Percentiles rank a stretch among this genome's conserved stretches.
These are phyloP conservation scores for Agriotes lineatus DNA, from an alignment of 2,888 invertebrate species.

Conservation along the genomic window DNA sequence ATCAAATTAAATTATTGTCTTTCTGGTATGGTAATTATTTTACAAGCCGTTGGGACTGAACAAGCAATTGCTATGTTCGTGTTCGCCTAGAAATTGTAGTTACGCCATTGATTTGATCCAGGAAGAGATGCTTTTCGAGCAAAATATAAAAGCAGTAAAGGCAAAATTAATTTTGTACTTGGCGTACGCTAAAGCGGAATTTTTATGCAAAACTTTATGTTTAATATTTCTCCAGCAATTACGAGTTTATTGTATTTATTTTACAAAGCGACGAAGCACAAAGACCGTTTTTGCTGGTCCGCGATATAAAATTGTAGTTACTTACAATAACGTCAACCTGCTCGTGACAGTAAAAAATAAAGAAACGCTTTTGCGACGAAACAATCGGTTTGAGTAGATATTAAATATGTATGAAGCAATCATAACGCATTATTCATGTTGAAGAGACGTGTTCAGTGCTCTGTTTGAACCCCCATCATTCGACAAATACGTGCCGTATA, in stretches of 20 bases:
- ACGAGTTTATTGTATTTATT: slow-evolving; percentile 27
- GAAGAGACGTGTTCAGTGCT: slow-evolving; percentile 48
- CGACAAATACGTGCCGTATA: slow-evolving; percentile 58
- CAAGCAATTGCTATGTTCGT: no score
- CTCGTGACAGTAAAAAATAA: slow-evolving; percentile 49
- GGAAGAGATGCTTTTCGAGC: neutral
- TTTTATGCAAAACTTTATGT: slow-evolving; percentile 27
- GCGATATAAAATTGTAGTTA: slow-evolving; percentile 29
- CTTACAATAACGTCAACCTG: slow-evolving; percentile 41
- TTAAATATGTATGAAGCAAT: slow-evolving; percentile 61
- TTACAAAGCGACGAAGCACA: slow-evolving; percentile 18
- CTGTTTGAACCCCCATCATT: slow-evolving; percentile 54
- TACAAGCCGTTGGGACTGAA: no score
- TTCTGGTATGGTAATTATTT: no score
- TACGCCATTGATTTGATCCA: no score
- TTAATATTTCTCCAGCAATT: slow-evolving; percentile 22
- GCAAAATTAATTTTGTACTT: slow-evolving; percentile 14
- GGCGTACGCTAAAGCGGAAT: slow-evolving; percentile 7
- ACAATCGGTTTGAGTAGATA: slow-evolving; percentile 55
- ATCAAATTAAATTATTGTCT: no score
- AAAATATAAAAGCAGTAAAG: slow-evolving; percentile 16
- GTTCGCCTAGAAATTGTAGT: no score
- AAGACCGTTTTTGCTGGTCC: slow-evolving; percentile 22
- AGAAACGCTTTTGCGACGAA: slow-evolving; percentile 46
- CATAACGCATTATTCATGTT: slow-evolving; percentile 60